phyloP scores from a whole-genome alignment of 1,140 invertebrate species.

The Eurosta solidaginis region DNA sequence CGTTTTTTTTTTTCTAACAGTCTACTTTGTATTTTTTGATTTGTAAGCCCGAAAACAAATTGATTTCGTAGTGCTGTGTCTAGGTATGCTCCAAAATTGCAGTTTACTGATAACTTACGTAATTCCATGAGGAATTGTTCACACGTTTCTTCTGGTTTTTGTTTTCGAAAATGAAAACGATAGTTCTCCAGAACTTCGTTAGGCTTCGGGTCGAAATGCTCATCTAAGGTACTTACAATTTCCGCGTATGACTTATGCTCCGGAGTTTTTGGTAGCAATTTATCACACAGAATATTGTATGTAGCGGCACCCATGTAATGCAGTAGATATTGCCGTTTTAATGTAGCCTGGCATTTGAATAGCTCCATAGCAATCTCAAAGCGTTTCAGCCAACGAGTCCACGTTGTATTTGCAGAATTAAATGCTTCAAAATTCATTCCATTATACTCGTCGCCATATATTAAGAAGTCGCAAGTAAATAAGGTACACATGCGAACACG shows the following conservation, averaged over 20 bases:
- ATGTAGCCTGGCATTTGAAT: constrained; percentile 29
- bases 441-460: too few relatives aligned
- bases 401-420: background rate
- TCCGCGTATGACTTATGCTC: constrained; percentile 5
- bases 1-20: background rate
- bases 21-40: background rate
- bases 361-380: constrained; percentile 39
- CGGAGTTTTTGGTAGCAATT: constrained; percentile 28
- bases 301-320: constrained; percentile 36
- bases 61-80: constrained; percentile 4
- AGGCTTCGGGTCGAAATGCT: constrained; percentile 36
- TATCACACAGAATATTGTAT: constrained; percentile 36
- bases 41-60: background rate
- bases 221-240: constrained; percentile 31
- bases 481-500: too few relatives aligned
- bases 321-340: constrained; percentile 31
- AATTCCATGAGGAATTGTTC: constrained; percentile 37
- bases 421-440: constrained; percentile 16
- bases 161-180: constrained; percentile 38
- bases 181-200: constrained; percentile 45
- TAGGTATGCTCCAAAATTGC: constrained; percentile 42
- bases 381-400: constrained; percentile 36
- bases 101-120: constrained; percentile 37
- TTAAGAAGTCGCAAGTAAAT: too few relatives aligned
- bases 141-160: constrained; percentile 37